phyloP scores from a whole-genome alignment of 1,140 invertebrate species.

The Leptinotarsa texana region DNA sequence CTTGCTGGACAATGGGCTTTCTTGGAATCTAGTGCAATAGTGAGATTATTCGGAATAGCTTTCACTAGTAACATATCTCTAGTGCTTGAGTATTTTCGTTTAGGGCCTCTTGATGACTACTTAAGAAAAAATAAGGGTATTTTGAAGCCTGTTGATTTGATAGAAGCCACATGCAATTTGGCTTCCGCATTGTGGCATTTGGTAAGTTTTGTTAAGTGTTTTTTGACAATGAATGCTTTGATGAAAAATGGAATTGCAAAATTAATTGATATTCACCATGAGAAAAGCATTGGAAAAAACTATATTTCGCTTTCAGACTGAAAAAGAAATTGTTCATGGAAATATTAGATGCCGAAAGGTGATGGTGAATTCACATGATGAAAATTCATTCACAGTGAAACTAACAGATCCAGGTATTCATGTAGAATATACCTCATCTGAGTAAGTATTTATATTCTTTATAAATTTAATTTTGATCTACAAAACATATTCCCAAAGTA shows the following conservation, averaged over 20 bases:
- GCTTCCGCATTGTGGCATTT: constrained; percentile 81
- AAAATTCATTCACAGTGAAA: constrained; percentile 74
- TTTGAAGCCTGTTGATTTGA: constrained; percentile 71
- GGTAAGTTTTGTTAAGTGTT: constrained; percentile 53
- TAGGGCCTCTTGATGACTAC: constrained; percentile 78
- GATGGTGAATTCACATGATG: constrained; percentile 70
- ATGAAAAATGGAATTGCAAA: no score
- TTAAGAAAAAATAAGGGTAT: constrained; percentile 60
- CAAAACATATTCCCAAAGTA: no score
- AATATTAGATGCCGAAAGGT: constrained; percentile 83
- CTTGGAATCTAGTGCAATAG: constrained; percentile 72
- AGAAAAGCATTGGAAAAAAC: no score
- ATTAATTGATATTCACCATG: no score
- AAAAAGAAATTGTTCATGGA: constrained; percentile 81
- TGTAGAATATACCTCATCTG: constrained; percentile 57
- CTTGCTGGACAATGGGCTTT: constrained; percentile 75
- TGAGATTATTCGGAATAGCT: constrained; percentile 77
- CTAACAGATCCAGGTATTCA: constrained; percentile 78
- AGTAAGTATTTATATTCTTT: constrained; percentile 63
- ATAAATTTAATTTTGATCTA: neutral
- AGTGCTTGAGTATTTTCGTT: constrained; percentile 77
- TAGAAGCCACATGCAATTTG: constrained; percentile 76
- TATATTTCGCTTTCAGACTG: constrained; percentile 60
- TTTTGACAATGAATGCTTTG: neutral
- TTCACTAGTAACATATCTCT: constrained; percentile 73